Evolutionary conservation across 1,140 invertebrate species (phyloP).

Genomic region (Bombus impatiens): DNA sequence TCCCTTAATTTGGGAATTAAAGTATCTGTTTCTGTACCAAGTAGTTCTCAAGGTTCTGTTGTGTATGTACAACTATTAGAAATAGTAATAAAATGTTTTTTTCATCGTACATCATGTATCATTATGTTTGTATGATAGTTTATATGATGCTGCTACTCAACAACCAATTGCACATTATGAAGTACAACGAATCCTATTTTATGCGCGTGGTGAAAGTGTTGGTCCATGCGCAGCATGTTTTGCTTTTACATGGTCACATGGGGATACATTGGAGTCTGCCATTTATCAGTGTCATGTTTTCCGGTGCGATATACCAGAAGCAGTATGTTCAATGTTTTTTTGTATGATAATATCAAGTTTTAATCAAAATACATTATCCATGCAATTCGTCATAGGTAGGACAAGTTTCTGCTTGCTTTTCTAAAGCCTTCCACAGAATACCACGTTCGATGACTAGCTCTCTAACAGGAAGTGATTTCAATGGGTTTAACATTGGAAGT

Average conservation of each 20-base stretch:
- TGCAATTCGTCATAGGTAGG: slow-evolving; percentile 83
- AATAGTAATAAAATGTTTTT: not conserved
- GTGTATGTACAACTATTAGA: slow-evolving; percentile 84
- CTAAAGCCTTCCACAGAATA: slow-evolving; percentile 94
- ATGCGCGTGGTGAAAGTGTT: slow-evolving; percentile 94
- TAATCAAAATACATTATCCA: not conserved
- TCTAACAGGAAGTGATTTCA: slow-evolving; percentile 83
- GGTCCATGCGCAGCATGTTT: slow-evolving; percentile 95
- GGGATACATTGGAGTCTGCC: slow-evolving; percentile 92
- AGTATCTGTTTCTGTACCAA: slow-evolving; percentile 95
- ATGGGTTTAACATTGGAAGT: slow-evolving; percentile 78
- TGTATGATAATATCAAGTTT: not conserved
- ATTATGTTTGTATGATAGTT: slow-evolving; percentile 82
- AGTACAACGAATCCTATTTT: slow-evolving; percentile 97
- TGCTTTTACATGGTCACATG: slow-evolving; percentile 98
- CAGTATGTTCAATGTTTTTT: slow-evolving; percentile 87
- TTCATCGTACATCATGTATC: not conserved
- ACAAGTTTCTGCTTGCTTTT: slow-evolving; percentile 91
- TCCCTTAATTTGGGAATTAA: slow-evolving; percentile 87
- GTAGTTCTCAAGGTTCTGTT: slow-evolving; percentile 92
- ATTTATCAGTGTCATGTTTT: slow-evolving; percentile 99
- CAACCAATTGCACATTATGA: slow-evolving; percentile 94
- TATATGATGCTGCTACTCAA: slow-evolving; percentile 93
- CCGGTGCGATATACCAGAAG: slow-evolving; percentile 97
- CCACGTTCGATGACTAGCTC: slow-evolving; percentile 89